Conservation (phyloP, 2,797 vertebrate species). For the Brotula barbata region DNA sequence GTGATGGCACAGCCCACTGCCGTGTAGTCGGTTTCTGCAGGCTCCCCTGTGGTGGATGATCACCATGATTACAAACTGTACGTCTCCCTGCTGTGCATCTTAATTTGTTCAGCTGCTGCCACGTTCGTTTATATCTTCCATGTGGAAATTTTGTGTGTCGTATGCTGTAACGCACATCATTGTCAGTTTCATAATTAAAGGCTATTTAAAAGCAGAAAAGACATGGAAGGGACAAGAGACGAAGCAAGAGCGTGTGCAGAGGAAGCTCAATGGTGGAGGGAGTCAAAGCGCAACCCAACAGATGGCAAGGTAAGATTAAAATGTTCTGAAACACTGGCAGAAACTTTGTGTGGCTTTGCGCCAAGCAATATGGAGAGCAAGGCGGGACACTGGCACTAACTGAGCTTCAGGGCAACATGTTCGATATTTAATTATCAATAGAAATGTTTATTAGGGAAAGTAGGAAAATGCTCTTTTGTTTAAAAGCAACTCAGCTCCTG, state of each 20-base stretch:
- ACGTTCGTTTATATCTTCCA: constrained; percentile 39
- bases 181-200: constrained; percentile 45
- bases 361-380: constrained; percentile 49
- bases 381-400: constrained; percentile 37
- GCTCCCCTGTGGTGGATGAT: constrained; percentile 84
- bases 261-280: constrained; percentile 42
- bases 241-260: constrained; percentile 40
- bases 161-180: constrained; percentile 50
- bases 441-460: constrained; percentile 54
- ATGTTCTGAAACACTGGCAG: constrained; percentile 62
- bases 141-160: constrained; percentile 28
- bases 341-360: constrained; percentile 40
- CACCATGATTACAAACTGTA: constrained; percentile 31
- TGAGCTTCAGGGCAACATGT: constrained; percentile 54
- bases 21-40: constrained; percentile 95
- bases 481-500: constrained; percentile 11
- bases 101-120: constrained; percentile 38
- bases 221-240: constrained; percentile 43
- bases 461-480: constrained; percentile 38
- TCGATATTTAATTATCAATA: constrained; percentile 52
- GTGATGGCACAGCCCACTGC: constrained; percentile 98
- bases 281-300: constrained; percentile 62
- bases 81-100: constrained; percentile 39
- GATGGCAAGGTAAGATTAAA: constrained; percentile 74
- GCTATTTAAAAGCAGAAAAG: constrained; percentile 46